Base-by-base conservation (phyloP, 2,797 vertebrate species). In the Sebastes vulpes region DNA sequence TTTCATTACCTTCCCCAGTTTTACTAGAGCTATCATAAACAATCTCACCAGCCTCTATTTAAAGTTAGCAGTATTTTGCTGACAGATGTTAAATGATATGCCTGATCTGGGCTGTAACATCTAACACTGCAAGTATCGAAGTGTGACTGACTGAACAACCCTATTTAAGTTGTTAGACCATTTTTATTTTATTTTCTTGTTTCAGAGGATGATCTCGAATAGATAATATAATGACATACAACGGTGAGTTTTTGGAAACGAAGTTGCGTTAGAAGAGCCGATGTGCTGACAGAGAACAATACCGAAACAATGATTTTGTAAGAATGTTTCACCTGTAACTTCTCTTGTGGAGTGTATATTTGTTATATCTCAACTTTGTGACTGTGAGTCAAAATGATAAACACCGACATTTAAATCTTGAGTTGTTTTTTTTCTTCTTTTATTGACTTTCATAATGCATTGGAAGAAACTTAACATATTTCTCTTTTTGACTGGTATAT, bases 301-400 rank as follows among this genome's bases (percentile, higher is more conserved):
- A 26, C 16, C 2, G 2, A 28, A 64, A 23, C 21, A 12, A 29
- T 21, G 4, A n/a, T 53, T 70, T 66, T 65, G 11, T 67, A 50
- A 64, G n/a, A 26, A n/a, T 25, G 7, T 68, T 59, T 42, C 16
- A 53, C 57, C 53, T 72, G 52, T 72, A 18, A 31, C 28, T 54
- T 63, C 26, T 70, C 6, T 75, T 65, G 32, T 60, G 14, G 18
- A 32, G 38, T 56, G 31, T 59, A 12, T 60, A 21, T 60, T 54
- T 66, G 63, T 52, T 58, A 46, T 20, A 58, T 65, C 12, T 61
- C 32, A 70, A 20, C 58, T 67, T 61, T 82, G 60, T 58, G 31
- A 77, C 64, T 68, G 59, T 70, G 31, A 79, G 32, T 50, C n/a
- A 65, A 29, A 74, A 20, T 5, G 61, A 83, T 79, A 74, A 81